Conservation (phyloP, 1,140 invertebrate genomes). For the Bombus fervidus region DNA sequence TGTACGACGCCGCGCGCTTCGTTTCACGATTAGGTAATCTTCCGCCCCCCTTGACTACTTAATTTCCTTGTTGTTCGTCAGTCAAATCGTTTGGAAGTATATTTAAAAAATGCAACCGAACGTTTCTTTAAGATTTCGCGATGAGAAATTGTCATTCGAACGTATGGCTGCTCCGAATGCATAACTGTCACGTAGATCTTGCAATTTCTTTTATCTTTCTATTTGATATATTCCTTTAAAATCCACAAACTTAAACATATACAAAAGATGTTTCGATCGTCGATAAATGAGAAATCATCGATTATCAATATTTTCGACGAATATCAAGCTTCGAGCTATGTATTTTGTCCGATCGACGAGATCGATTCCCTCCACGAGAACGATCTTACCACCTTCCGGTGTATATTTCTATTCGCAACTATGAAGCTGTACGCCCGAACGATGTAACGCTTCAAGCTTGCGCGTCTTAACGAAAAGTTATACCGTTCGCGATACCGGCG, state of each 20-base stretch:
- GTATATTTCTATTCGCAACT: neutral
- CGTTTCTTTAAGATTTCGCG: no score
- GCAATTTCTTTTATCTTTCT: no score
- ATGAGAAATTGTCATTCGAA: no score
- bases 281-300: neutral
- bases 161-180: no score
- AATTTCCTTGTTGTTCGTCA: neutral
- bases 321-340: neutral
- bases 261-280: neutral
- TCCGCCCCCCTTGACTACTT: neutral
- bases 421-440: neutral
- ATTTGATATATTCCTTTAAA: no score
- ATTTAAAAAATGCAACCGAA: neutral
- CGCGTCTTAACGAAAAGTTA: constrained; percentile 33
- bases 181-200: no score
- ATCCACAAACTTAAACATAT: no score
- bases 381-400: no score
- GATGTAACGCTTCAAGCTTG: constrained; percentile 9
- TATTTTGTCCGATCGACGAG: no score
- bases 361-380: neutral
- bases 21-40: neutral
- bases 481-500: neutral
- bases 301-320: neutral
- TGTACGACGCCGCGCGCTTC: neutral
- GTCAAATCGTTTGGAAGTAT: neutral